Conservation (phyloP, 2,888 invertebrate species). For the Scaeva pyrastri region DNA sequence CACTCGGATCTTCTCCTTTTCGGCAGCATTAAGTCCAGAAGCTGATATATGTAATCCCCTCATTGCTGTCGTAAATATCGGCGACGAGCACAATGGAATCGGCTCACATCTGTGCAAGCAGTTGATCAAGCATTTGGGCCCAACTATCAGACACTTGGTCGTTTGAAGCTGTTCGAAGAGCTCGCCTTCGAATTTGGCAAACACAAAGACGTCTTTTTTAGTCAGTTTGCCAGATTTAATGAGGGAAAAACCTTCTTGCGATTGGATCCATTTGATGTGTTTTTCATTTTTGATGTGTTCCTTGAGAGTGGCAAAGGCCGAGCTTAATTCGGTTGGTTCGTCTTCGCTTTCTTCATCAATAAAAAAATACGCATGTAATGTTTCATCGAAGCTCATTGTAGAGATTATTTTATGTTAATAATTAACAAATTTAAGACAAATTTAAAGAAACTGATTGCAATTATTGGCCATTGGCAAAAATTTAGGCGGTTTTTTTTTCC, state of each 20-base stretch:
- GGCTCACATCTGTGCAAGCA: slow-evolving; percentile 89
- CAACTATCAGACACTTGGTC: slow-evolving; percentile 90
- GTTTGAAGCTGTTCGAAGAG: slow-evolving; percentile 87
- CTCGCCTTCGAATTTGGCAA: slow-evolving; percentile 91
- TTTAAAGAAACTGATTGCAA: slow-evolving; percentile 3
- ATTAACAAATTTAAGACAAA: neutral
- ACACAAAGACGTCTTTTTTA: slow-evolving; percentile 90
- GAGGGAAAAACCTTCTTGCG: slow-evolving; percentile 85
- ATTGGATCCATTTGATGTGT: slow-evolving; percentile 86
- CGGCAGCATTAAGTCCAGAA: slow-evolving; percentile 85
- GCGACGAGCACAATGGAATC: slow-evolving; percentile 90
- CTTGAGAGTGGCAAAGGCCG: slow-evolving; percentile 78
- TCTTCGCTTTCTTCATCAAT: slow-evolving; percentile 76
- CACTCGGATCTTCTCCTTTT: slow-evolving; percentile 86
- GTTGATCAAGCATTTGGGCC: slow-evolving; percentile 91
- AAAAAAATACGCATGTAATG: slow-evolving; percentile 82
- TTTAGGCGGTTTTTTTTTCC: slow-evolving; percentile 58
- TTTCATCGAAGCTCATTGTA: slow-evolving; percentile 79
- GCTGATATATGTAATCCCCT: slow-evolving; percentile 88
- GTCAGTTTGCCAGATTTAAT: slow-evolving; percentile 86
- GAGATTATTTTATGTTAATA: neutral
- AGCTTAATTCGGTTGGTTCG: slow-evolving; percentile 76
- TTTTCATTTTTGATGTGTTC: slow-evolving; percentile 80
- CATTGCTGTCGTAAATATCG: slow-evolving; percentile 94
- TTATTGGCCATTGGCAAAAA: neutral